These are phyloP conservation scores for Microtus ochrogaster DNA, from an alignment of 2,113 vertebrate genomes.

Conservation along the genomic window DNA sequence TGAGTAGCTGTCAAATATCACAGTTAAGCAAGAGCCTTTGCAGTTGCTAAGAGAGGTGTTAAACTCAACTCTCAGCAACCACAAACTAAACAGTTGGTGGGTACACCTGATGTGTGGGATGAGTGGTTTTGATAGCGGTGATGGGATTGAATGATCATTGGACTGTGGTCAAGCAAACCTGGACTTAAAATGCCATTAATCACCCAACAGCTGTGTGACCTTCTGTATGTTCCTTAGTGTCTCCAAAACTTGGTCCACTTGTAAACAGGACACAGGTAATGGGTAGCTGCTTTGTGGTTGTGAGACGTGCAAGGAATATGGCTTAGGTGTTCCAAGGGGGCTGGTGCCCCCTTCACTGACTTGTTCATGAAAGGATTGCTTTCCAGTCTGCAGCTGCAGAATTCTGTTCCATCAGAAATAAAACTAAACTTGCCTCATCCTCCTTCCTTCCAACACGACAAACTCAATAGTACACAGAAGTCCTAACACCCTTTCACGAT, in stretches of 20 bases:
- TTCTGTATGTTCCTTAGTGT: not conserved
- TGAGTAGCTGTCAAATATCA: constrained; percentile 52
- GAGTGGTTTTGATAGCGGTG: constrained; percentile 59
- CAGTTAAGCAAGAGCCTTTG: constrained; percentile 66
- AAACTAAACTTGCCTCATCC: not conserved
- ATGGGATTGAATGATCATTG: not conserved
- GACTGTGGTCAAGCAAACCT: constrained; percentile 49
- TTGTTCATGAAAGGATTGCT: not conserved
- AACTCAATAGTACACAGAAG: not conserved
- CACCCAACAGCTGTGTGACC: constrained; percentile 46
- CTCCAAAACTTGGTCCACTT: not conserved
- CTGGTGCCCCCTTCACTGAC: not conserved
- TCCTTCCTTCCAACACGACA: not conserved
- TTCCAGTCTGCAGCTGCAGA: not conserved
- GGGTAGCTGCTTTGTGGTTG: not conserved
- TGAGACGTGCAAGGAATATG: not conserved
- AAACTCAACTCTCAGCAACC: constrained; percentile 54
- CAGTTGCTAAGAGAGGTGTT: constrained; percentile 75
- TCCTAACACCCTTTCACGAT: not conserved
- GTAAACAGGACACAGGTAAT: not conserved
- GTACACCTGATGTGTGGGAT: constrained; percentile 39
- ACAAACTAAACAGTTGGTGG: constrained; percentile 70
- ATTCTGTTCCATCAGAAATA: not conserved
- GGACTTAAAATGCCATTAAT: constrained; percentile 52
- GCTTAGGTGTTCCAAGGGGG: not conserved